These are phyloP conservation scores for Timandra comae DNA, from an alignment of 2,888 invertebrate genomes.

Conservation along the genomic window DNA sequence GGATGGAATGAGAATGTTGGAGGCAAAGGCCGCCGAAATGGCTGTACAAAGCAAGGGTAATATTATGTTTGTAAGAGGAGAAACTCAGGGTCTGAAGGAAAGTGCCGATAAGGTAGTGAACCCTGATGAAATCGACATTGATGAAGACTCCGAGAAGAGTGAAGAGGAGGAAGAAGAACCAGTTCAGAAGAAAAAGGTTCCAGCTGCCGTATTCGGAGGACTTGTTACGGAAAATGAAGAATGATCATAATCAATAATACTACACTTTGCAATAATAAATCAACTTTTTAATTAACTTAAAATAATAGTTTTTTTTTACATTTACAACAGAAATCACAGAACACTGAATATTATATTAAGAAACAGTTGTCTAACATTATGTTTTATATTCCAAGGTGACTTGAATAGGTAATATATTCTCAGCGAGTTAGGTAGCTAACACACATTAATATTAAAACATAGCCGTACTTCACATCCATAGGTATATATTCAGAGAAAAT, in stretches of 20 bases:
- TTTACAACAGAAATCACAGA: conserved; percentile 65
- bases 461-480: too few species aligned
- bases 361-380: conserved; percentile 17
- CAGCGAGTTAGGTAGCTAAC: too few species aligned
- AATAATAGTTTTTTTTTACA: conserved; percentile 45
- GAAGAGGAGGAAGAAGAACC: conserved; percentile 81
- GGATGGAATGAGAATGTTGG: conserved; percentile 92
- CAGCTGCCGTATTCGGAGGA: conserved; percentile 94
- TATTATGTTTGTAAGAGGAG: conserved; percentile 92
- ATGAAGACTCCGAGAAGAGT: conserved; percentile 82
- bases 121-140: conserved; percentile 93
- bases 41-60: conserved; percentile 74
- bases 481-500: too few species aligned
- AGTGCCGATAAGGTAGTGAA: conserved; percentile 83
- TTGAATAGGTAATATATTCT: neutral
- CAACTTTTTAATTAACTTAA: conserved; percentile 51
- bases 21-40: conserved; percentile 88
- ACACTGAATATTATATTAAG: conserved; percentile 30
- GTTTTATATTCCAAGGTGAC: conserved; percentile 6
- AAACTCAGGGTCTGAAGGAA: conserved; percentile 85
- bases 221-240: conserved; percentile 61
- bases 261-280: conserved; percentile 33
- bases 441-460: too few species aligned
- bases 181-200: conserved; percentile 90
- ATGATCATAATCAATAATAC: conserved; percentile 6